Base-by-base conservation (phyloP, 2,113 vertebrate genomes). In the Chroicocephalus ridibundus region DNA sequence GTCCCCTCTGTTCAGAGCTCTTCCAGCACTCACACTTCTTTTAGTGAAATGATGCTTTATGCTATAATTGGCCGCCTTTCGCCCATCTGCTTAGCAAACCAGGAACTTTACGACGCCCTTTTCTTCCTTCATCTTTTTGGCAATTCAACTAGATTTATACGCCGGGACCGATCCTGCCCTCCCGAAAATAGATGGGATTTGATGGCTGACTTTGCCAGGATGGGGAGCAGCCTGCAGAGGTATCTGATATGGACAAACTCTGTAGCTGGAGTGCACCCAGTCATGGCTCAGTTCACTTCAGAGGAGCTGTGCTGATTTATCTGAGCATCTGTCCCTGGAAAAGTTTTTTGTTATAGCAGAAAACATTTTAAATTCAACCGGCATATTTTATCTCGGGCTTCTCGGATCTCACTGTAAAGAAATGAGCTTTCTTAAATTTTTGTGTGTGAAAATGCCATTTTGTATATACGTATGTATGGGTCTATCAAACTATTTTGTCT, bases 71-170 rank as follows among this genome's bases (percentile, higher is more conserved):
- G 31, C 26, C 57, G 82, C 68, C 79, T 69, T 88, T 82, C 57
- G 79, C 82, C 88, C 85, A 92, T 92, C 92, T 94, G 92, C 77
- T 93, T 76, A 69, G 66, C 51, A 88, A 94, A 78, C 46, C 66
- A 80, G 66, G 44, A 92, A 72, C 58, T 92, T 93, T 62, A 85
- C 2, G 2, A 79, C 40, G 40, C 21, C 72, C 85, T 87, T 75
- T 84, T n/a, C 47, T 93, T 82, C 55, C 77, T 83, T 87, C 66
- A 31, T 60, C 38, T 79, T 64, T 93, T 49, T 8, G 11, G 19
- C 44, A 60, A 5, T 46, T 79, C 72, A 16, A 0, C 31, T 40
- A 1, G 46, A 36, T 86, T 62, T 62, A 40, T 81, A 19, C 2
- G 2, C 42, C 1, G 11, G 88, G 87, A 70, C 71, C 38, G 42